These are phyloP conservation scores for Silurus meridionalis DNA, from an alignment of 2,113 vertebrate species.

Conservation along the genomic window DNA sequence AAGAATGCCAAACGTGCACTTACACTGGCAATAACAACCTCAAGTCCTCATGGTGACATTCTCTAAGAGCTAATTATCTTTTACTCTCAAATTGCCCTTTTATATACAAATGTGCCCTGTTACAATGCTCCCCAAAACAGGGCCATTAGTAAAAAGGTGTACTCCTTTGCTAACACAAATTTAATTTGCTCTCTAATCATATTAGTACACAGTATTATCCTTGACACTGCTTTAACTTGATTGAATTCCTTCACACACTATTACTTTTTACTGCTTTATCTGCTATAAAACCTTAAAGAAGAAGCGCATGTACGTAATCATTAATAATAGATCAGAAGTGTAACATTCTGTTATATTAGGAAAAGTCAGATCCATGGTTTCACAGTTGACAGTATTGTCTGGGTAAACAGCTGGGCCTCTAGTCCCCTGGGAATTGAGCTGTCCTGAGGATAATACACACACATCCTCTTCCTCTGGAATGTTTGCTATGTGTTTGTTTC, in stretches of 20 bases:
- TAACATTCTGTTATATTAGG: neutral
- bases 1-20: constrained; percentile 65
- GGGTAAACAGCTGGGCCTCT: constrained; percentile 67
- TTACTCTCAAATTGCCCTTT: constrained; percentile 3
- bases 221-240: neutral
- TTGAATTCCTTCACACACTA: neutral
- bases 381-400: constrained; percentile 44
- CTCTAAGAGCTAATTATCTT: constrained; percentile 3
- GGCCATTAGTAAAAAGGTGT: neutral
- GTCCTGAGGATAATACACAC: neutral
- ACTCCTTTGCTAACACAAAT: neutral
- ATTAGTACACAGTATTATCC: neutral
- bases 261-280: constrained; percentile 2
- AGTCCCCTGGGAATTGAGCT: constrained; percentile 10
- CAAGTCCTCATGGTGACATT: constrained; percentile 25
- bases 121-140: neutral
- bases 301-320: neutral
- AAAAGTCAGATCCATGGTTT: constrained; percentile 39
- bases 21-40: constrained; percentile 25
- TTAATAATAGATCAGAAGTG: neutral
- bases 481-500: constrained; percentile 62
- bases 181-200: constrained; percentile 19
- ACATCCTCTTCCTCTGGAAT: constrained; percentile 70
- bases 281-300: neutral
- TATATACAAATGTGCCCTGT: neutral